These are phyloP conservation scores for Laodelphax striatellus DNA, from an alignment of 1,140 invertebrate species.

Conservation along the genomic window DNA sequence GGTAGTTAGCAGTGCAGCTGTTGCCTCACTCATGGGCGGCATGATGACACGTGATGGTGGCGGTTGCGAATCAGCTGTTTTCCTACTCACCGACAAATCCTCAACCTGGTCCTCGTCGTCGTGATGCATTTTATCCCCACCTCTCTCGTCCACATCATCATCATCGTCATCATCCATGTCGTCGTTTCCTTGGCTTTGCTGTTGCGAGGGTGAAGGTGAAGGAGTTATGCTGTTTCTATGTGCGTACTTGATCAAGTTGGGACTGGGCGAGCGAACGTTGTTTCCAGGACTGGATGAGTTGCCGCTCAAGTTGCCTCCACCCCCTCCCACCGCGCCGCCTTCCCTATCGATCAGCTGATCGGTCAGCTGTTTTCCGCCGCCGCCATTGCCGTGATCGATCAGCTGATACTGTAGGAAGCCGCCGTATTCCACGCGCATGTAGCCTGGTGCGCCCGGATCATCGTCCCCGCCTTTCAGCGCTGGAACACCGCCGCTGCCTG, in stretches of 20 bases:
- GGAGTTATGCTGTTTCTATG: slow-evolving; percentile 12
- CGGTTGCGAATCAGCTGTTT: slow-evolving; percentile 16
- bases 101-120: slow-evolving; percentile 34
- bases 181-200: not conserved
- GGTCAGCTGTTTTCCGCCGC: not conserved
- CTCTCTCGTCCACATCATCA: not conserved
- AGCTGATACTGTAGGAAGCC: too few species aligned
- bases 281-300: slow-evolving; percentile 22
- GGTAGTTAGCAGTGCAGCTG: slow-evolving; percentile 19
- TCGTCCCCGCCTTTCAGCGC: too few species aligned
- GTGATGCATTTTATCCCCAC: slow-evolving; percentile 6
- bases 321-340: too few species aligned
- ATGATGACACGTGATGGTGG: slow-evolving; percentile 25
- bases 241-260: slow-evolving; percentile 25
- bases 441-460: too few species aligned
- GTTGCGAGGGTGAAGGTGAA: slow-evolving; percentile 12
- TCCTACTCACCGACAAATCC: slow-evolving; percentile 35
- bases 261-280: slow-evolving; percentile 26
- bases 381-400: slow-evolving; percentile 15
- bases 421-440: too few species aligned
- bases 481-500: too few species aligned
- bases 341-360: too few species aligned
- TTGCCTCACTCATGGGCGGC: slow-evolving; percentile 26
- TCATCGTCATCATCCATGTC: not conserved
- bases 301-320: not conserved